Percentiles rank a stretch among this genome's conserved stretches.
These are phyloP conservation scores for Danaus plexippus DNA, from an alignment of 1,140 invertebrate species.

Conservation along the genomic window DNA sequence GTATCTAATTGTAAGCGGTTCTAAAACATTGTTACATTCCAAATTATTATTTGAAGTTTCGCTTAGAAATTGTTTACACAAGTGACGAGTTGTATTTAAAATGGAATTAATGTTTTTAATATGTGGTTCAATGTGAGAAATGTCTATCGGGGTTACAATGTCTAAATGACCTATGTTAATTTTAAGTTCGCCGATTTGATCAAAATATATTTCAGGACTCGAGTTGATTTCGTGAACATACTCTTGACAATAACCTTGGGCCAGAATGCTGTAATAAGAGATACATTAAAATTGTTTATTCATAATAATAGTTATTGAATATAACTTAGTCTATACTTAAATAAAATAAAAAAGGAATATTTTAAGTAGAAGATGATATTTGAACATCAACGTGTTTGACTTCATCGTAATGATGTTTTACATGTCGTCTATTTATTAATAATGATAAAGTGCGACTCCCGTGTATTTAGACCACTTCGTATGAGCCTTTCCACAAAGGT, in stretches of 20 bases:
- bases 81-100: slow-evolving; percentile 8
- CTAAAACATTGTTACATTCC: slow-evolving; percentile 16
- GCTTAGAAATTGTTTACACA: slow-evolving; percentile 19
- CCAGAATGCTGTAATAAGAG: slow-evolving; percentile 18
- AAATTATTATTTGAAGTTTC: slow-evolving; percentile 7
- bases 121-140: slow-evolving; percentile 20
- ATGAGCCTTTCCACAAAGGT: too few relatives aligned
- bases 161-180: slow-evolving; percentile 17
- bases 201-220: slow-evolving; percentile 26
- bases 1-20: slow-evolving; percentile 18
- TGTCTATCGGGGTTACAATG: slow-evolving; percentile 16
- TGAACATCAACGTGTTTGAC: slow-evolving; percentile 6
- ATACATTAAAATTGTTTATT: slow-evolving; percentile 1
- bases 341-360: background rate
- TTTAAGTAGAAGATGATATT: too few relatives aligned
- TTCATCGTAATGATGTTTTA: slow-evolving; percentile 18
- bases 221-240: slow-evolving; percentile 17
- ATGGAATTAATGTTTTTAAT: slow-evolving; percentile 17
- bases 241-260: slow-evolving; percentile 13
- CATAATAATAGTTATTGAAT: background rate
- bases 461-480: too few relatives aligned
- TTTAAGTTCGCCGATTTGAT: slow-evolving; percentile 24
- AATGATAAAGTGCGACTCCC: too few relatives aligned
- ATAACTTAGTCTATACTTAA: background rate
- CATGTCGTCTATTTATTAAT: too few relatives aligned